phyloP scores from a whole-genome alignment of 2,888 invertebrate species.

The Luperina nickerlii region DNA sequence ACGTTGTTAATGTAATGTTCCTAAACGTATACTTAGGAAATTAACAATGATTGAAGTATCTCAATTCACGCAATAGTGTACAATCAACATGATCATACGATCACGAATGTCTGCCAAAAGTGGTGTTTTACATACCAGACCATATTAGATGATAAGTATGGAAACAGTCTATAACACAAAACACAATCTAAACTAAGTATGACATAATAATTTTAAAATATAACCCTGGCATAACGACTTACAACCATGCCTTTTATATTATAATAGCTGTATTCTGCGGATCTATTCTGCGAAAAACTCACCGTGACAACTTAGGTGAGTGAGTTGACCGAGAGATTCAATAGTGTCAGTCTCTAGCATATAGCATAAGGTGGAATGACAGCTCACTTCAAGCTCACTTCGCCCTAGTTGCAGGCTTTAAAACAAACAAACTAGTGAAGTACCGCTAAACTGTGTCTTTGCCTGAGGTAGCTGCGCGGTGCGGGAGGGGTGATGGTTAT shows the following conservation, averaged over 20 bases:
- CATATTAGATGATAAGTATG: constrained; percentile 4
- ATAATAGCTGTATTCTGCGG: background rate
- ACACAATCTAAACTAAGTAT: background rate
- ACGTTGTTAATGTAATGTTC: no score
- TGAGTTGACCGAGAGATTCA: no score
- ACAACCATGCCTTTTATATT: background rate
- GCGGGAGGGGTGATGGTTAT: no score
- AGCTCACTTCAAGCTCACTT: no score
- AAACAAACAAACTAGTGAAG: no score
- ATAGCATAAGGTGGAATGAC: no score
- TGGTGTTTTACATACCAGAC: constrained; percentile 27
- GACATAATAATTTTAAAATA: background rate
- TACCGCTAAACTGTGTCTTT: no score
- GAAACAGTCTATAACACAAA: background rate
- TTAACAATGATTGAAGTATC: constrained; percentile 36
- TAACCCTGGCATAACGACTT: background rate
- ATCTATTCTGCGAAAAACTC: no score
- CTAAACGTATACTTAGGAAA: constrained; percentile 20
- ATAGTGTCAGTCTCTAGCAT: no score
- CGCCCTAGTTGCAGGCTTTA: no score
- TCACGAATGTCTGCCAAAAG: constrained; percentile 44
- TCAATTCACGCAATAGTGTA: constrained; percentile 17
- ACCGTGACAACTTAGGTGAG: no score
- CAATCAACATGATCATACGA: constrained; percentile 36
- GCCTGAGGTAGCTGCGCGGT: no score